Base-by-base conservation (phyloP, 2,113 vertebrate genomes). In the Loxodonta africana region DNA sequence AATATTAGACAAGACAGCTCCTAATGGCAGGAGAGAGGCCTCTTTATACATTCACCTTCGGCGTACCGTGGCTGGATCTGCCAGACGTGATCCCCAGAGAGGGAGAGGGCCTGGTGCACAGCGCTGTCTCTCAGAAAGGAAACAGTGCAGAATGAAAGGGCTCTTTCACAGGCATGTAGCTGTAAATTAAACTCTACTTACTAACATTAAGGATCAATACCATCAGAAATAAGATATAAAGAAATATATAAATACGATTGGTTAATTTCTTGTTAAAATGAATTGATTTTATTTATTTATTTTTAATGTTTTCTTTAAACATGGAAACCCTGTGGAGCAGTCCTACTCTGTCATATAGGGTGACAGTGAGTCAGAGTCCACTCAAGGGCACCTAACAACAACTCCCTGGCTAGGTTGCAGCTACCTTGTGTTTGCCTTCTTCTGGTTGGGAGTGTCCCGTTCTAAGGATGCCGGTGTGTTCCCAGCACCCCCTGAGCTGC, bases 151-250 rank as follows among this genome's bases (percentile, higher is more conserved):
- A 41, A 94, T 83, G 63, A 87, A 88, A 57, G 57, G 44, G 4
- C 0, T 53, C 60, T 48, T 87, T 44, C 48, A 78, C 8, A 71
- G 80, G 46, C 81, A 25, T 33, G 17, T 30, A 41, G 7, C 60
- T 88, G 21, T 30, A 73, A 73, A 67, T 67, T 85, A 51, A 82
- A 62, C 33, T 23, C 73, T 33, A 83, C 57, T 71, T 69, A 14
- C 51, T 30, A 18, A 76, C 30, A 18, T 71, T 77, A 67, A 92
- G 74, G 82, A 77, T 84, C 67, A 83, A 12, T 51, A 46, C 65
- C 28, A 37, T 89, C 71, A 41, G 94, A 94, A 91, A 51, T n/a
- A 25, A 71, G 46, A 76, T 67, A 21, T 83, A 86, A 83, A 94
- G 44, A 65, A 83, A 71, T 77, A 8, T n/a, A 9, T 48, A 57